A percentile compares a stretch with the other conserved stretches of the same genome.
Conservation (phyloP, 2,113 vertebrate genomes). For the Phrynocephalus versicolor region DNA sequence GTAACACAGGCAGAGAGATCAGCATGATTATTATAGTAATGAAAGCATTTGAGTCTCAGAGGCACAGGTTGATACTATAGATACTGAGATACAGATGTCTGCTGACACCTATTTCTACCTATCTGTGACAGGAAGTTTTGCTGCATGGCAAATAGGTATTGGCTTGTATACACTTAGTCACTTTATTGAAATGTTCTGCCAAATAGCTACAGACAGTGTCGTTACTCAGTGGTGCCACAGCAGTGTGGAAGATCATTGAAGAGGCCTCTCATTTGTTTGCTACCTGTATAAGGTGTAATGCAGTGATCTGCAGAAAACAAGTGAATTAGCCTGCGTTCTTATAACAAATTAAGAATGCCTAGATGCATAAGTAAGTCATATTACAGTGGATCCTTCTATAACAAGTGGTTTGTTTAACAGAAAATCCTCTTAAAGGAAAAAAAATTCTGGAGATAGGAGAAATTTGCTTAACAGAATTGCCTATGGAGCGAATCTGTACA, state of each 20-base stretch:
- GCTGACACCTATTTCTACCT: neutral
- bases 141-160: neutral
- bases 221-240: neutral
- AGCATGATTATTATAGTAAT: no score
- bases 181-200: no score
- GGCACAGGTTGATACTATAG: no score
- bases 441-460: no score
- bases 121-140: neutral
- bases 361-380: no score
- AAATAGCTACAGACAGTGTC: neutral
- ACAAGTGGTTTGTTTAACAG: no score
- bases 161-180: neutral
- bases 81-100: neutral
- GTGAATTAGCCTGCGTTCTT: neutral
- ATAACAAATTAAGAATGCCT: neutral
- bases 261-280: neutral
- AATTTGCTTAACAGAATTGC: no score
- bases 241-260: neutral
- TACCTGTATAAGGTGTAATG: neutral
- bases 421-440: no score
- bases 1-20: no score
- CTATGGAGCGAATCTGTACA: no score
- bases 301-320: neutral
- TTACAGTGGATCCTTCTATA: no score
- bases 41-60: no score